Percentiles rank a stretch among this genome's conserved stretches.
Conservation (phyloP, 2,797 vertebrate species). For the Nyctalus aviator region DNA sequence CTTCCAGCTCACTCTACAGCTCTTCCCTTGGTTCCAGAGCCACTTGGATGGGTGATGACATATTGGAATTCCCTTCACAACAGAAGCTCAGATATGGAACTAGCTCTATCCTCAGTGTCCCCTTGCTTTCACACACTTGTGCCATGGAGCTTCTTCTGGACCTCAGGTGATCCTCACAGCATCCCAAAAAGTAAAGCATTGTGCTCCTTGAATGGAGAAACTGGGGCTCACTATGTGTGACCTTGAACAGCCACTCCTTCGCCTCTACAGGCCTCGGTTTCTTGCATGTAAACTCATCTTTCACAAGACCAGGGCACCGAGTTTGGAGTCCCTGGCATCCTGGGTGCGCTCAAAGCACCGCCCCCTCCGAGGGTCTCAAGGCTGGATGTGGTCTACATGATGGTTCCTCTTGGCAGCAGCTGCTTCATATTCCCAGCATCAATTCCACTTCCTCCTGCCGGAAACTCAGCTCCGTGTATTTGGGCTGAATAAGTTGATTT, state of each 20-base stretch:
- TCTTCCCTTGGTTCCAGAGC: background rate
- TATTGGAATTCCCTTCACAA: background rate
- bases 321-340: background rate
- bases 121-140: background rate
- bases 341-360: background rate
- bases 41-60: background rate
- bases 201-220: background rate
- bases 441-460: background rate
- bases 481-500: constrained; percentile 79
- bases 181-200: background rate
- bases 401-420: background rate
- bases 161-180: background rate
- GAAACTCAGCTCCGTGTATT: background rate
- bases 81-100: background rate
- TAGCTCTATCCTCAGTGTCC: background rate
- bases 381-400: rapidly evolving
- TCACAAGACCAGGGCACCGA: background rate
- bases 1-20: background rate
- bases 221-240: background rate
- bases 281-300: background rate
- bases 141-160: background rate
- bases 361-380: rapidly evolving
- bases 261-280: background rate
- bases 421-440: background rate
- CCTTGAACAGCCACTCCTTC: background rate